These are phyloP conservation scores for Prionchulus punctatus DNA, from an alignment of 2,888 invertebrate genomes.

Conservation along the genomic window DNA sequence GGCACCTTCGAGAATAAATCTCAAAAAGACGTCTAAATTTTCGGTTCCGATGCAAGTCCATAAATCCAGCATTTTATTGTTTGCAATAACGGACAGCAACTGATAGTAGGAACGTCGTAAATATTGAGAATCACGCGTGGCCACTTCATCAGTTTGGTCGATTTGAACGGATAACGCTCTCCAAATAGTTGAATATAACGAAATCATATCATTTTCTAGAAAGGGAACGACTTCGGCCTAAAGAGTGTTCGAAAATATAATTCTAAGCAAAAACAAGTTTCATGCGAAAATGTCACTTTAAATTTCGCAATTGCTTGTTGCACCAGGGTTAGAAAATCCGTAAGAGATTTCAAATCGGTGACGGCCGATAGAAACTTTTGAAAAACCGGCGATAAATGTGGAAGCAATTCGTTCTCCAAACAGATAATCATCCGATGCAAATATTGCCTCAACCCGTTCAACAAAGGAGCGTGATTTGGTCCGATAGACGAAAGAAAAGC, in stretches of 20 bases:
- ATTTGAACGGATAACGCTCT: not conserved
- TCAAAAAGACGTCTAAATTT: constrained; percentile 33
- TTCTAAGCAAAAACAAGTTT: not conserved
- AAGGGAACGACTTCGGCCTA: constrained; percentile 6
- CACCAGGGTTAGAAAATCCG: constrained; percentile 44
- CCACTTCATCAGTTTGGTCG: constrained; percentile 11
- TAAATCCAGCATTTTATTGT: not conserved
- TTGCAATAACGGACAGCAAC: not conserved
- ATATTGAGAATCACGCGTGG: constrained; percentile 17
- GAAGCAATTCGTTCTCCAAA: constrained; percentile 42
- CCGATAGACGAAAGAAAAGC: constrained; percentile 17
- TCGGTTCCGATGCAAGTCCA: not conserved
- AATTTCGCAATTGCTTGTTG: constrained; percentile 45
- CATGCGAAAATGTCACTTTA: constrained; percentile 36
- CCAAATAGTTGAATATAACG: constrained; percentile 4
- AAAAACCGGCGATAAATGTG: constrained; percentile 40
- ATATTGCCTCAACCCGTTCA: constrained; percentile 41
- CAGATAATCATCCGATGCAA: constrained; percentile 46
- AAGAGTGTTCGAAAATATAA: not conserved
- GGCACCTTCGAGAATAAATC: constrained; percentile 40
- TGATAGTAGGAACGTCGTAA: constrained; percentile 12
- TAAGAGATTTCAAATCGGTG: constrained; percentile 27
- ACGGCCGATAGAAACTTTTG: constrained; percentile 38
- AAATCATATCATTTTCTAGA: not conserved
- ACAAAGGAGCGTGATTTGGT: constrained; percentile 21